These are phyloP conservation scores for Bambusicola thoracicus DNA, from an alignment of 2,113 vertebrate genomes.

Conservation along the genomic window DNA sequence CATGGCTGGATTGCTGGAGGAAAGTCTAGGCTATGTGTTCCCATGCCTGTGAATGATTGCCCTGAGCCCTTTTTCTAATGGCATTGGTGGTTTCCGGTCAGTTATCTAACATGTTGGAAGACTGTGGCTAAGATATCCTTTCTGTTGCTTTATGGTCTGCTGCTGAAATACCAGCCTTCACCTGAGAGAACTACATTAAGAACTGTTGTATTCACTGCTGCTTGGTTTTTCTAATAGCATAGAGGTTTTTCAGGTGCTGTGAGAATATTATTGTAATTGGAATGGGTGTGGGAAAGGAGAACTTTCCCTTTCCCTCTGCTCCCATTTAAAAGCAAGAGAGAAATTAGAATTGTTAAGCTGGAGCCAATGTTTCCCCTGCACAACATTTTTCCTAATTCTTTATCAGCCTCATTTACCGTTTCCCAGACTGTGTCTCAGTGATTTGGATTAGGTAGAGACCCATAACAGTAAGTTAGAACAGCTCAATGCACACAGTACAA, in stretches of 20 bases:
- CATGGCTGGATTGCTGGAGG: fast-evolving
- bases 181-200: not conserved
- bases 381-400: not conserved
- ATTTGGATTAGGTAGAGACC: not conserved
- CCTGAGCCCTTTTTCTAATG: not conserved
- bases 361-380: not conserved
- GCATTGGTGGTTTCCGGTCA: not conserved
- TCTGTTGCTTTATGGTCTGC: not conserved
- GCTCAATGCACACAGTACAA: not conserved
- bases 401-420: not conserved
- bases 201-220: not conserved
- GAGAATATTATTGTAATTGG: not conserved
- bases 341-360: conserved; percentile 7
- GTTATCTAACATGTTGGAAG: not conserved
- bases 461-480: not conserved
- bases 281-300: not conserved
- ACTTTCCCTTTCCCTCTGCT: not conserved
- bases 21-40: not conserved
- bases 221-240: not conserved
- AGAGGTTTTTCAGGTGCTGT: not conserved
- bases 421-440: not conserved
- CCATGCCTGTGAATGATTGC: not conserved
- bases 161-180: not conserved
- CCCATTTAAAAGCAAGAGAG: not conserved
- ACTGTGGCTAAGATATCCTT: not conserved